Evolutionary conservation across 2,113 vertebrate species (phyloP).

Genomic region (Bubo scandiacus): DNA sequence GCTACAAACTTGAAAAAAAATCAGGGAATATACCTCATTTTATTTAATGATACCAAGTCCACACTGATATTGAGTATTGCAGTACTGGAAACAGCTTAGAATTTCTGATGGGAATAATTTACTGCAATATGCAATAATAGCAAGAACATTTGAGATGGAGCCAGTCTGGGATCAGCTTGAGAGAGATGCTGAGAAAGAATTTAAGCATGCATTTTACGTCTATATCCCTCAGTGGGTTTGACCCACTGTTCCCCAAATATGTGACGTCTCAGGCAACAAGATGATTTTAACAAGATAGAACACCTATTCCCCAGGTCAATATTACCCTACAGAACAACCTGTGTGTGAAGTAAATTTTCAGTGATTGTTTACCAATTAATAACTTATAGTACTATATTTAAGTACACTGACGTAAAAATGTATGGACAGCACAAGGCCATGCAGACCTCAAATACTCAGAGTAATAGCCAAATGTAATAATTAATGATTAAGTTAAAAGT

Average conservation of each 20-base stretch:
- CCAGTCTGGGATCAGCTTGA: neutral
- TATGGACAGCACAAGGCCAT: neutral
- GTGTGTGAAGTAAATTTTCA: neutral
- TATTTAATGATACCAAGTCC: neutral
- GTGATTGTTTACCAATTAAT: neutral
- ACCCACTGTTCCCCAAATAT: neutral
- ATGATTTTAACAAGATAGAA: neutral
- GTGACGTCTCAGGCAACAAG: neutral
- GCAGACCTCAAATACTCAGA: neutral
- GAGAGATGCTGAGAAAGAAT: neutral
- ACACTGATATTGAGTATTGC: neutral
- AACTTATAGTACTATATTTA: neutral
- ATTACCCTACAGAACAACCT: neutral
- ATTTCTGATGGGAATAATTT: neutral
- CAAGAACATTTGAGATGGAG: neutral
- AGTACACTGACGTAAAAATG: neutral
- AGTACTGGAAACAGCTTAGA: neutral
- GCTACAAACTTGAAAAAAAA: neutral
- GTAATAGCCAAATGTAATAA: neutral
- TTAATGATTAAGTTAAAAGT: neutral
- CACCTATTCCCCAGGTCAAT: neutral
- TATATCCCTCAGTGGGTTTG: neutral
- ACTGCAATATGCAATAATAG: neutral
- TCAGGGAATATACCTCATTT: neutral
- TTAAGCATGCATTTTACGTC: neutral